Base-by-base conservation (phyloP, 2,888 invertebrate species). In the Mythimna albipuncta region DNA sequence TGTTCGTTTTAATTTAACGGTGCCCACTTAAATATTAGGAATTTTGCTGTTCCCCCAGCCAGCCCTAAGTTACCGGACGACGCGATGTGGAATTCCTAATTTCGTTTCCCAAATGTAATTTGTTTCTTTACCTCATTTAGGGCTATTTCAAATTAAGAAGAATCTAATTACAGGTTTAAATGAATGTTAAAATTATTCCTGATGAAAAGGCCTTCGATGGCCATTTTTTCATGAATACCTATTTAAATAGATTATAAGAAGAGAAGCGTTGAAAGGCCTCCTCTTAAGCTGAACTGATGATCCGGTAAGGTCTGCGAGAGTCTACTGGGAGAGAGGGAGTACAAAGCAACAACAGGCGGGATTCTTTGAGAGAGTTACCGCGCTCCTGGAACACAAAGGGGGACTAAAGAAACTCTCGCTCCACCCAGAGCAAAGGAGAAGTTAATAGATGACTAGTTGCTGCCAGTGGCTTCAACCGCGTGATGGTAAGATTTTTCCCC, bases 81-180 rank as follows among this genome's bases (percentile, higher is more conserved):
- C 32, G 62, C 69, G 70, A 76, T 70, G 70, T 69, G 64, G 68
- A 80, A 77, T 77, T 70, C 67, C 64, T 70, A 80, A 83, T 83
- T 84, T 67, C 67, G 63, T 72, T 74, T 79, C 50, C 47, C 58
- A 79, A 76, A 70, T 75, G 69, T 73, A 73, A 77, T 80, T 84
- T 80, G 64, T 80, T 69, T 70, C 66, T 59, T 59, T 61, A 19
- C 64, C 58, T 78, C 38, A 58, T 78, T 74, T 50, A 44, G 59
- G 41, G 26, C 59, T 64, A 69, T 63, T 73, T 32, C 35, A 64
- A 55, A 55, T 64, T 47, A 62, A 62, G 26, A 81, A 77, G 44
- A 73, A 73, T 55, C 57, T 32, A 64, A 67, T 82, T 82, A 69
- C 54, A 35, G 63, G 21, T 47, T 11, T 11, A 55, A 62, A 65